These are phyloP conservation scores for Oasisia sp. DNA, from an alignment of 2,888 invertebrate genomes.

Conservation along the genomic window DNA sequence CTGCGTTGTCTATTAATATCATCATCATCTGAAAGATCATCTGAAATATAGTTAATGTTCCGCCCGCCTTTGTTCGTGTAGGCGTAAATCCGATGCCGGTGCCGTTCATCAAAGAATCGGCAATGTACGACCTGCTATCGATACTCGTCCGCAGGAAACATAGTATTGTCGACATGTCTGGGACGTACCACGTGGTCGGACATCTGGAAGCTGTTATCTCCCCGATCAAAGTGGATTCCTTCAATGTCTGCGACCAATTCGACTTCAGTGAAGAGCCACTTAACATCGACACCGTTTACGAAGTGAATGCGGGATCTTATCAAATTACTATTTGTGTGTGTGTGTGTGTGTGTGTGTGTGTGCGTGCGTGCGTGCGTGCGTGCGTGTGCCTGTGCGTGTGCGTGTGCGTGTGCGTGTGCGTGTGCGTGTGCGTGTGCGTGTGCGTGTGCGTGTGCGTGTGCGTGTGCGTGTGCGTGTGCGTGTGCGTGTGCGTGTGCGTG, in stretches of 20 bases:
- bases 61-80: neutral
- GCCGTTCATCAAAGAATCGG: neutral
- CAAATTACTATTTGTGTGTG: too few species aligned
- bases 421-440: too few species aligned
- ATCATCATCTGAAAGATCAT: too few species aligned
- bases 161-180: neutral
- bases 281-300: neutral
- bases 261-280: neutral
- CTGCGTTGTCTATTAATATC: too few species aligned
- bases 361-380: too few species aligned
- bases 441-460: too few species aligned
- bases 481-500: too few species aligned
- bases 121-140: neutral
- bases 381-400: too few species aligned
- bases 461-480: too few species aligned
- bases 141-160: neutral
- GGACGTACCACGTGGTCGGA: neutral
- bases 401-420: too few species aligned
- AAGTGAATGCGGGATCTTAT: neutral
- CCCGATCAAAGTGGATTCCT: neutral
- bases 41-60: too few species aligned
- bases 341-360: too few species aligned
- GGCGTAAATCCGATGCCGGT: neutral
- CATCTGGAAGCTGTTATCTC: neutral
- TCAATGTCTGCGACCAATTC: neutral